Conservation (phyloP, 2,797 vertebrate species). For the Mormyrops boulengeri region DNA sequence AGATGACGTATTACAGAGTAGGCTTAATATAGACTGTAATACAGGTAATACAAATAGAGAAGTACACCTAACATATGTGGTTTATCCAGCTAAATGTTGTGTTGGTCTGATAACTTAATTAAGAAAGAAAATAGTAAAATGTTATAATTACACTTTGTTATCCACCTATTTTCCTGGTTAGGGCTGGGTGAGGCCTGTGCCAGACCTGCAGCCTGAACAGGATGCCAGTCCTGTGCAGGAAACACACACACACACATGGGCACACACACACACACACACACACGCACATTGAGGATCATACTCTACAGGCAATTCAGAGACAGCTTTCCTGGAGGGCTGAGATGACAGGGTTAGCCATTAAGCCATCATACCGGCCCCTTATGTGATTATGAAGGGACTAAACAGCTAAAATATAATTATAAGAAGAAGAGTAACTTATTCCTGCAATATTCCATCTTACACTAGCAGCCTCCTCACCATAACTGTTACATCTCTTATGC, state of each 20-base stretch:
- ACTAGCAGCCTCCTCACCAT: neutral
- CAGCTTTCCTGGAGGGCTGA: neutral
- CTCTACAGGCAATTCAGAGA: neutral
- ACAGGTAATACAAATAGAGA: neutral
- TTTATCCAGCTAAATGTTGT: neutral
- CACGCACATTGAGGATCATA: neutral
- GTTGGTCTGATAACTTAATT: neutral
- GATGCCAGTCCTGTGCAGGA: neutral
- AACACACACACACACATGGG: neutral
- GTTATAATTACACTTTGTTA: neutral
- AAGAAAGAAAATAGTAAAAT: neutral
- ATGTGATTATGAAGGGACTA: neutral
- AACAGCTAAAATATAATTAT: neutral
- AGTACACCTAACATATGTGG: neutral
- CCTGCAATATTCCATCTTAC: neutral
- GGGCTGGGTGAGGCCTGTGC: neutral
- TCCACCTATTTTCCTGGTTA: neutral
- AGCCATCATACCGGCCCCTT: neutral
- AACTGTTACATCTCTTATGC: neutral
- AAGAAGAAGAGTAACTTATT: neutral
- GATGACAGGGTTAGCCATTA: neutral
- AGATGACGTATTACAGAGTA: neutral
- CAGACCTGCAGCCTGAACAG: neutral
- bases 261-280: neutral
- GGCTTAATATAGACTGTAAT: neutral